A percentile compares a stretch with the other conserved stretches of the same genome.
Conservation (phyloP, 2,797 vertebrate species). For the Nasua narica region DNA sequence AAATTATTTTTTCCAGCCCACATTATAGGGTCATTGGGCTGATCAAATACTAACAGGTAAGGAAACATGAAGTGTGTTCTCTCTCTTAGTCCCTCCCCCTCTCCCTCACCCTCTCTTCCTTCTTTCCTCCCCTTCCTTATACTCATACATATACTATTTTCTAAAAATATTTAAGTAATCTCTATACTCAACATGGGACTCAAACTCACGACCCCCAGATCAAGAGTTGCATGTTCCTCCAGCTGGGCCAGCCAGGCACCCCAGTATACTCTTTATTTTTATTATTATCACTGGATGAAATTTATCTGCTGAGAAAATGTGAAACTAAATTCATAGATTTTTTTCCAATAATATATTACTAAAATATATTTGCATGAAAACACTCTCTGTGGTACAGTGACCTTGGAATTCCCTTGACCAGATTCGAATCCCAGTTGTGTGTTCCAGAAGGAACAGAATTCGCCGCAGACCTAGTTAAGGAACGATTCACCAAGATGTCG, state of each 20-base stretch:
- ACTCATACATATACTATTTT: background rate
- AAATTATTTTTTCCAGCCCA: background rate
- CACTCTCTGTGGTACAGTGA: background rate
- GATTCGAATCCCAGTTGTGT: background rate
- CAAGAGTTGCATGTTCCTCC: background rate
- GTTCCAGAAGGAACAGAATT: background rate
- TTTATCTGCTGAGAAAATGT: background rate
- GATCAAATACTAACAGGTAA: background rate
- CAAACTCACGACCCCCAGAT: background rate
- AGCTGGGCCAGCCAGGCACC: background rate
- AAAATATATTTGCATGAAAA: background rate
- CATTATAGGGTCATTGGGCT: background rate
- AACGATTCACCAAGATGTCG: background rate
- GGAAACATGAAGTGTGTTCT: background rate
- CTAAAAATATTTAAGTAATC: background rate
- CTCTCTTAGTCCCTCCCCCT: background rate
- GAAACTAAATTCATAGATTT: background rate
- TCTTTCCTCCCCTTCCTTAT: background rate
- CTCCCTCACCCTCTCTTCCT: accelerated
- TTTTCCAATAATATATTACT: background rate
- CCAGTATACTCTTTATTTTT: background rate
- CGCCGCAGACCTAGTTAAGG: background rate
- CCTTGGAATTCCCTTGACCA: background rate
- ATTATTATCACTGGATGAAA: background rate
- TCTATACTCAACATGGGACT: background rate